Percentiles rank a stretch among this genome's conserved stretches.
These are phyloP conservation scores for Vultur gryphus DNA, from an alignment of 2,797 vertebrate genomes.

Conservation along the genomic window DNA sequence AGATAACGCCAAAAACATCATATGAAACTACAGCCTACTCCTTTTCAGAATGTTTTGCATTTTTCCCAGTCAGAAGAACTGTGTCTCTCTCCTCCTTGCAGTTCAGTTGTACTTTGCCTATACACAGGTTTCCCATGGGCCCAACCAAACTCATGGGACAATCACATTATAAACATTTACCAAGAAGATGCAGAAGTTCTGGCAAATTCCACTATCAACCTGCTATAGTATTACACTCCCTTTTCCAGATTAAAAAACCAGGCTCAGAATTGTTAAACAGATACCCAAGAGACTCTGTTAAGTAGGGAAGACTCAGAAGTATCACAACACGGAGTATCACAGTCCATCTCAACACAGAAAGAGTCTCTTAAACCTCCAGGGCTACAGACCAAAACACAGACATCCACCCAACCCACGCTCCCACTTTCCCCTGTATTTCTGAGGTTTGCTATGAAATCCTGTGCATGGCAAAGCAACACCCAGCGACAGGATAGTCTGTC, in stretches of 20 bases:
- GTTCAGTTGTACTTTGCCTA: background rate
- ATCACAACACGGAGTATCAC: background rate
- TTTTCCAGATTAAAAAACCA: background rate
- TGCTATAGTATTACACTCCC: background rate
- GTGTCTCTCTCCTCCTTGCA: background rate
- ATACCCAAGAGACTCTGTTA: background rate
- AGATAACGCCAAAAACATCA: background rate
- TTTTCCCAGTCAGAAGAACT: background rate
- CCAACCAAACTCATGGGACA: background rate
- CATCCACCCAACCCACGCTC: background rate
- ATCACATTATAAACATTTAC: background rate
- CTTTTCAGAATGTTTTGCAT: background rate
- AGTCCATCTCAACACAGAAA: background rate
- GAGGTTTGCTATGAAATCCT: background rate
- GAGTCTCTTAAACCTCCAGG: background rate
- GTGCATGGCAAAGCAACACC: background rate
- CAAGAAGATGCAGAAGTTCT: background rate
- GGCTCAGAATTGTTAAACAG: background rate
- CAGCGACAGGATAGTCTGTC: background rate
- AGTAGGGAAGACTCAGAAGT: background rate
- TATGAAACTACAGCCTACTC: background rate
- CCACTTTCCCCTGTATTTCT: background rate
- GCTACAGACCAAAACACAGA: background rate
- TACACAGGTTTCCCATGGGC: background rate
- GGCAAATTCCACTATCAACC: background rate